Evolutionary conservation across 2,113 vertebrate species (phyloP), one percentile per base, ranked within the genome.

Genomic region (Oreotragus oreotragus): DNA sequence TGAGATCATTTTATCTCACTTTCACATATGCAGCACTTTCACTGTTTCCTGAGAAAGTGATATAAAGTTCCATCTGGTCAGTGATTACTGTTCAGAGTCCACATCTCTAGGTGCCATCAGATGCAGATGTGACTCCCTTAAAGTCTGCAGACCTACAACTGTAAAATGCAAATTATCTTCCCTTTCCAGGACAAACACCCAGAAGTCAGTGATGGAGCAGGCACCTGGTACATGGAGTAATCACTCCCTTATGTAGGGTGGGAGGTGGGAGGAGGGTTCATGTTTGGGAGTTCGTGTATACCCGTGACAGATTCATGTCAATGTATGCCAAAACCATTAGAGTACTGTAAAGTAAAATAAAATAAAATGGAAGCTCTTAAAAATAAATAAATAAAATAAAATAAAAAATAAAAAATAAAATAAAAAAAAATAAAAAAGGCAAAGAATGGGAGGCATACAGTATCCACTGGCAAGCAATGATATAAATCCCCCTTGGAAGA

Each of bases 161-260:
- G 80, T 80, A 33, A 70, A 77, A 90, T 9, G 17, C 7, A 94
- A 66, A 60, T 55, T 16, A 39, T 60, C n/a, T 33, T 12, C 62
- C 5, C 15, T 39, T 21, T 55, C 15, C 15, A 70, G 47, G 11
- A 45, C 4, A 14, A 64, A 84, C 7, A 92, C 7, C 28, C 3
- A 86, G 47, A 7, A 83, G 30, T 21, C 0, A 23, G 6, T 21
- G 10, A 70, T 55, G 6, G 7, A 70, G 6, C 1, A 94, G 62
- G 4, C 17, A 25, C 0, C 11, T 5, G 3, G 3, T 6, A 27
- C 2, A 21, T 3, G n/a, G 5, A 47, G 0, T 9, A 62, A 51
- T 9, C 5, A 4, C 15, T 28, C 1, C 47, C 33, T 45, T 12
- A n/a, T n/a, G n/a, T n/a, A n/a, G n/a, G n/a, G n/a, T n/a, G n/a